Evolutionary conservation across 2,888 invertebrate genomes (phyloP).

Genomic region (Drosophila melanosoma): DNA sequence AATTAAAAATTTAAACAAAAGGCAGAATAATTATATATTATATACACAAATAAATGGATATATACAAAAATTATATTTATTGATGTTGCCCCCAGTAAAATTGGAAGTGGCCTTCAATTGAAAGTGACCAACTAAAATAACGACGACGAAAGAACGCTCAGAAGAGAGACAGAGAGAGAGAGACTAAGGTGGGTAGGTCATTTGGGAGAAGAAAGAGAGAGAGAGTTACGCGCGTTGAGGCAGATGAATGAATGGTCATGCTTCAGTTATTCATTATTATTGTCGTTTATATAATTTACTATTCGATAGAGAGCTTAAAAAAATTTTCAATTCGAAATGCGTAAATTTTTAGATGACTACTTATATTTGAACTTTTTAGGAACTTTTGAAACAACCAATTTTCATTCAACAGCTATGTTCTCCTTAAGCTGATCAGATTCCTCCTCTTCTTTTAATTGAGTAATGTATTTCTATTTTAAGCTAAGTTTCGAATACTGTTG

Average conservation of each 20-base stretch:
- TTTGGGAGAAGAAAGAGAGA: not conserved
- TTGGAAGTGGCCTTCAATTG: conserved; percentile 46
- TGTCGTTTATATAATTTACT: conserved; percentile 43
- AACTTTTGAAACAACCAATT: not conserved
- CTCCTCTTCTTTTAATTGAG: not conserved
- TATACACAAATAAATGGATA: not conserved
- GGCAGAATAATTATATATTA: not conserved
- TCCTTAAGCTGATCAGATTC: not conserved
- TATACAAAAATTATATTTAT: conserved; percentile 4
- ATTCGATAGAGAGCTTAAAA: not conserved
- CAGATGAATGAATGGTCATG: conserved; percentile 47
- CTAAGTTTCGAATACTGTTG: conserved; percentile 1
- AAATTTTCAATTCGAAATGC: not conserved
- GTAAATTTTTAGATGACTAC: not conserved
- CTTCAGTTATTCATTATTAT: conserved; percentile 51
- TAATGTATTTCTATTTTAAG: not conserved
- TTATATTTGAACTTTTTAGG: not conserved
- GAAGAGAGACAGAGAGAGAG: not conserved
- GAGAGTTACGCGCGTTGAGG: conserved; percentile 27
- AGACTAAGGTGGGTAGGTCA: not conserved
- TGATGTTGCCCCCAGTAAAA: conserved; percentile 36
- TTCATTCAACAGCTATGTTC: not conserved
- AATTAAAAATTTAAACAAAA: not conserved
- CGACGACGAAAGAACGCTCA: conserved; percentile 1
- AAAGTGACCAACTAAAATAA: conserved; percentile 32